phyloP scores from a whole-genome alignment of 30 jellyfish, hydroid and myxozoan species.

The Chironex yamaguchii region DNA sequence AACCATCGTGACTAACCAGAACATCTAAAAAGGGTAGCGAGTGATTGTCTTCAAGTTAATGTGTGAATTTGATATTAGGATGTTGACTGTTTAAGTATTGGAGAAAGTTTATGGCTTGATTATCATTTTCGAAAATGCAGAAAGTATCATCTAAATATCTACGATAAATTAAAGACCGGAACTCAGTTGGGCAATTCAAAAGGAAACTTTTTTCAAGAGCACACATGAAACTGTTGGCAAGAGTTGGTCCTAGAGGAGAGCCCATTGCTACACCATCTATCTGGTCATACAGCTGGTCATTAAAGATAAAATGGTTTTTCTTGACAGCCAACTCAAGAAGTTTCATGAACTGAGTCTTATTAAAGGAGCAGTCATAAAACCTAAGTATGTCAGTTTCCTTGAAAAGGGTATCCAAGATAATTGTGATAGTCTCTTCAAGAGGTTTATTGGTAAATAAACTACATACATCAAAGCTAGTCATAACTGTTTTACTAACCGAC shows the following conservation, averaged over 20 bases:
- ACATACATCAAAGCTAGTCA: constrained; percentile 13
- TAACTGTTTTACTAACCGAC: no score
- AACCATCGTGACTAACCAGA: neutral
- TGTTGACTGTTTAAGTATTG: constrained; percentile 11
- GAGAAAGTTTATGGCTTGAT: constrained; percentile 7
- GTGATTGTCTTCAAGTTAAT: constrained; percentile 10
- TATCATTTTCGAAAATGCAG: constrained; percentile 1
- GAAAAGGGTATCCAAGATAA: neutral
- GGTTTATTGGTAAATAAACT: constrained; percentile 20
- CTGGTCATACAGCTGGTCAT: constrained; percentile 37
- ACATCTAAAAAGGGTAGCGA: constrained; percentile 36
- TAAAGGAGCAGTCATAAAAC: neutral
- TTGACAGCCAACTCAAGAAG: constrained; percentile 18
- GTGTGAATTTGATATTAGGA: constrained; percentile 29
- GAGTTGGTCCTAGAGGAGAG: constrained; percentile 62
- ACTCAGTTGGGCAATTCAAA: constrained; percentile 23
- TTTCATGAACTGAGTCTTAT: constrained; percentile 8
- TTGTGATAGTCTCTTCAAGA: neutral
- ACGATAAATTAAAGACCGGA: constrained; percentile 29
- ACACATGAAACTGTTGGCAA: no score
- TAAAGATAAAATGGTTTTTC: constrained; percentile 15
- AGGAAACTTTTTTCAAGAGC: constrained; percentile 35
- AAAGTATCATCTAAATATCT: constrained; percentile 67
- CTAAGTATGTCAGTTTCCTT: neutral
- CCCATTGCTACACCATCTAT: constrained; percentile 73